Percentiles rank a stretch among this genome's conserved stretches.
These are phyloP conservation scores for Ambastaia sidthimunki DNA, from an alignment of 2,797 vertebrate species.

Conservation along the genomic window DNA sequence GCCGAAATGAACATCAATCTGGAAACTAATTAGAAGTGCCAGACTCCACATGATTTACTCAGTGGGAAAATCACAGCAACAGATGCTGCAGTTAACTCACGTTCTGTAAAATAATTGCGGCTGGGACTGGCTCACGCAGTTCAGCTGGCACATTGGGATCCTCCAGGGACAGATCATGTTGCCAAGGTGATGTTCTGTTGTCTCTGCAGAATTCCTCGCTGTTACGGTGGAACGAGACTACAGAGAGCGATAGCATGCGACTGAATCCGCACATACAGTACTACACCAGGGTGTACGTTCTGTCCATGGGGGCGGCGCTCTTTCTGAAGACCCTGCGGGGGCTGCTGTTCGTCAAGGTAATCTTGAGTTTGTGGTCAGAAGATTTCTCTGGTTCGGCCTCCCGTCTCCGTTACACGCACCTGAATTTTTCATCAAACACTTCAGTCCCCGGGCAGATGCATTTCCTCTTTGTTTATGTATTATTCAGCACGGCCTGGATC, in stretches of 20 bases:
- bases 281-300: slow-evolving; percentile 77
- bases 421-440: slow-evolving; percentile 42
- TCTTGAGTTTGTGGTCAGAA: slow-evolving; percentile 24
- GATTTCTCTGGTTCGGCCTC: background rate
- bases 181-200: slow-evolving; percentile 53
- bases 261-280: slow-evolving; percentile 80
- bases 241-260: slow-evolving; percentile 72
- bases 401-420: slow-evolving; percentile 20
- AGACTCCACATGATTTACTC: slow-evolving; percentile 55
- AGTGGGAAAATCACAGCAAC: slow-evolving; percentile 60
- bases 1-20: slow-evolving; percentile 50
- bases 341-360: slow-evolving; percentile 84
- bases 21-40: slow-evolving; percentile 54
- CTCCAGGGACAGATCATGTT: slow-evolving; percentile 51
- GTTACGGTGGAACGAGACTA: slow-evolving; percentile 74
- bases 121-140: slow-evolving; percentile 33
- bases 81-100: slow-evolving; percentile 70
- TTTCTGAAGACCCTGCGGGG: slow-evolving; percentile 81
- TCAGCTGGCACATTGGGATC: slow-evolving; percentile 22
- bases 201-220: slow-evolving; percentile 77
- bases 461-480: slow-evolving; percentile 28
- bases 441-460: slow-evolving; percentile 25
- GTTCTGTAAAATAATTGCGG: slow-evolving; percentile 63
- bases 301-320: slow-evolving; percentile 79
- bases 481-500: slow-evolving; percentile 38